Evolutionary conservation across 53 echinoderm and acorn worm species (phyloP).

Genomic region (Apostichopus leukothele): DNA sequence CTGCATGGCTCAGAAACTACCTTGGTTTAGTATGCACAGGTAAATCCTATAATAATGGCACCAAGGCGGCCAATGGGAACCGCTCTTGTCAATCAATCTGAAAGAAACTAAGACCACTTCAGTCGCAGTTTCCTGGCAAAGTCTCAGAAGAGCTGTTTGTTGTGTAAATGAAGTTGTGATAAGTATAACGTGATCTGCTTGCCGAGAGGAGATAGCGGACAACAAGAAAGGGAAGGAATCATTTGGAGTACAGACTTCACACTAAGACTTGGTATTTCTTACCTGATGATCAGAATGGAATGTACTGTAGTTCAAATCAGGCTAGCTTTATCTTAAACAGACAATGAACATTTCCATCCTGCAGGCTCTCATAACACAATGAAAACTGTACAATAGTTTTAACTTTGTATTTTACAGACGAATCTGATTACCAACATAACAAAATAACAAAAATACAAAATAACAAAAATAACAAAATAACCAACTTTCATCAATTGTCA

Average conservation of each 20-base stretch:
- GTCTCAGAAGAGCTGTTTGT: conserved; percentile 8
- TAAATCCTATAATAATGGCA: conserved; percentile 20
- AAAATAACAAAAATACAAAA: too few relatives aligned
- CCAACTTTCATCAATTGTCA: too few relatives aligned
- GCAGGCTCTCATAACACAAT: too few relatives aligned
- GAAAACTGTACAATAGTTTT: too few relatives aligned
- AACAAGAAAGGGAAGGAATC: neutral
- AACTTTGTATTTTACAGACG: too few relatives aligned
- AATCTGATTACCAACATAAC: too few relatives aligned
- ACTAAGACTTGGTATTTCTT: neutral
- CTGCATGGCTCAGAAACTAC: conserved; percentile 21
- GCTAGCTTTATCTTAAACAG: too few relatives aligned
- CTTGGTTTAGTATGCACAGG: conserved; percentile 38
- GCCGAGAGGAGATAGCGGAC: neutral
- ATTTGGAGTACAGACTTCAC: neutral
- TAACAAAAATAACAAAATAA: too few relatives aligned
- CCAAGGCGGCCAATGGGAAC: conserved; percentile 14
- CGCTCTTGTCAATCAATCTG: conserved; percentile 24
- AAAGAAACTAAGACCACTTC: conserved; percentile 13
- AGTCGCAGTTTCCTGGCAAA: neutral
- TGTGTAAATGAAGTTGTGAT: conserved; percentile 19
- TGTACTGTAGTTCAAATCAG: neutral
- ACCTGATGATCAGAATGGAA: neutral
- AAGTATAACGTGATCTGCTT: neutral
- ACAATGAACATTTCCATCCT: too few relatives aligned